These are phyloP conservation scores for Acanthurus tractus DNA, from an alignment of 2,797 vertebrate species.

Conservation along the genomic window DNA sequence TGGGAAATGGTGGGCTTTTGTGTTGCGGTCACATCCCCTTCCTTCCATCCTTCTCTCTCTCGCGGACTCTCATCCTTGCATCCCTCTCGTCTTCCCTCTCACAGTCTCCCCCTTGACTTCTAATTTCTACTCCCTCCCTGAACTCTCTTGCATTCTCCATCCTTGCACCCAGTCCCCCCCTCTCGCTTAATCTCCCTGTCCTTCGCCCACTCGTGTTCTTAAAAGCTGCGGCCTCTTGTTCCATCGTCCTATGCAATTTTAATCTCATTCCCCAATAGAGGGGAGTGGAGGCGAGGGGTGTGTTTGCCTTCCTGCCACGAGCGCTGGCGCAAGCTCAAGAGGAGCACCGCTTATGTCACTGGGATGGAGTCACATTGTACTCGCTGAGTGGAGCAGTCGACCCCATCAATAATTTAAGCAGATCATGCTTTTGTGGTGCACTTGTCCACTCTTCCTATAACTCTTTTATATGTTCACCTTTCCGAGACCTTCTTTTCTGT, in stretches of 20 bases:
- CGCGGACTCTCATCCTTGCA: constrained; percentile 4
- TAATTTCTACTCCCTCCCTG: constrained; percentile 23
- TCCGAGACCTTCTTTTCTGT: neutral
- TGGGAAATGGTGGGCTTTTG: neutral
- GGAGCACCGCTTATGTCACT: constrained; percentile 34
- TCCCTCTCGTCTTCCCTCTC: constrained; percentile 17
- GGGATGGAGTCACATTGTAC: constrained; percentile 37
- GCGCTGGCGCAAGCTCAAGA: constrained; percentile 12
- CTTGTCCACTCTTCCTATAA: constrained; percentile 9
- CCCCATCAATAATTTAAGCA: constrained; percentile 63
- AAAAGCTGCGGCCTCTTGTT: constrained; percentile 55
- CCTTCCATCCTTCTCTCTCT: neutral
- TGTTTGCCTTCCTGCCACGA: constrained; percentile 27
- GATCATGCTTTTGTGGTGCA: constrained; percentile 17
- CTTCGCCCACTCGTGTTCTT: constrained; percentile 38
- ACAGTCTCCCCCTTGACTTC: constrained; percentile 24
- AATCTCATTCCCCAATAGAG: constrained; percentile 31
- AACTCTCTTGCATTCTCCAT: constrained; percentile 20
- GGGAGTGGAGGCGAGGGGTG: constrained; percentile 13
- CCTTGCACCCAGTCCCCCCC: constrained; percentile 24
- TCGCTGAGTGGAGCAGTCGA: constrained; percentile 36
- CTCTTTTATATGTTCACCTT: constrained; percentile 18
- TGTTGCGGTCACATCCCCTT: neutral
- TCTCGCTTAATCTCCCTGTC: constrained; percentile 34
- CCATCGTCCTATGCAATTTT: constrained; percentile 58